phyloP scores from a whole-genome alignment of 2,888 invertebrate genomes.

The Lasioglossum pauxillum region DNA sequence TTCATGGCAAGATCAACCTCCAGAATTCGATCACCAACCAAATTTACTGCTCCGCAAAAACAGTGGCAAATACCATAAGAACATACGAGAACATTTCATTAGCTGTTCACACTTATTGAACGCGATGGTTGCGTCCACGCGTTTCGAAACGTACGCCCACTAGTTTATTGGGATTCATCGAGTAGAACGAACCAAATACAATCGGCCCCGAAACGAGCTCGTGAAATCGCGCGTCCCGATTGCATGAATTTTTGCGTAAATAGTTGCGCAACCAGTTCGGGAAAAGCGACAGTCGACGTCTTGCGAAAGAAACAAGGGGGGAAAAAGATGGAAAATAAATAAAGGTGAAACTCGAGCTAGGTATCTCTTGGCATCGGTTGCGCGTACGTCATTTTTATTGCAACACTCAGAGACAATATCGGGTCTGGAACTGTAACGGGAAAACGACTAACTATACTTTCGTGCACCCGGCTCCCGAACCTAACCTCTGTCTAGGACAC shows the following conservation, averaged over 20 bases:
- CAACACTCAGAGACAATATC: constrained; percentile 22
- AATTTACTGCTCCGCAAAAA: not conserved
- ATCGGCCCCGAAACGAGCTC: not conserved
- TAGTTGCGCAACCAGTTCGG: not conserved
- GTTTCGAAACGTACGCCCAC: constrained; percentile 3
- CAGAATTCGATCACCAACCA: not conserved
- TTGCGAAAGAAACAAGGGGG: not conserved
- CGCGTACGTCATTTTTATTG: constrained; percentile 25
- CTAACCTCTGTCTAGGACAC: not conserved
- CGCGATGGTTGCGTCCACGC: not conserved
- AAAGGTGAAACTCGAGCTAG: constrained; percentile 28
- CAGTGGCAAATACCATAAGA: not conserved
- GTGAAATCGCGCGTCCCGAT: constrained; percentile 5
- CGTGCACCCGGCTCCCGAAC: not conserved
- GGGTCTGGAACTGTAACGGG: not conserved
- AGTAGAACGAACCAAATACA: not conserved
- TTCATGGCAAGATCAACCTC: no score
- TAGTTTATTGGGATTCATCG: not conserved
- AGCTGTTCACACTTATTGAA: not conserved
- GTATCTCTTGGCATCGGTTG: constrained; percentile 24
- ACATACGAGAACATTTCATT: not conserved
- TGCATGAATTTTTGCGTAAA: not conserved
- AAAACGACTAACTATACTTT: constrained; percentile 7
- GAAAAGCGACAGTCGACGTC: constrained; percentile 3
- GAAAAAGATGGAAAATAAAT: not conserved